Percentiles rank a stretch among this genome's conserved stretches.
Conservation (phyloP, 2,113 vertebrate species). For the Zapornia atra region DNA sequence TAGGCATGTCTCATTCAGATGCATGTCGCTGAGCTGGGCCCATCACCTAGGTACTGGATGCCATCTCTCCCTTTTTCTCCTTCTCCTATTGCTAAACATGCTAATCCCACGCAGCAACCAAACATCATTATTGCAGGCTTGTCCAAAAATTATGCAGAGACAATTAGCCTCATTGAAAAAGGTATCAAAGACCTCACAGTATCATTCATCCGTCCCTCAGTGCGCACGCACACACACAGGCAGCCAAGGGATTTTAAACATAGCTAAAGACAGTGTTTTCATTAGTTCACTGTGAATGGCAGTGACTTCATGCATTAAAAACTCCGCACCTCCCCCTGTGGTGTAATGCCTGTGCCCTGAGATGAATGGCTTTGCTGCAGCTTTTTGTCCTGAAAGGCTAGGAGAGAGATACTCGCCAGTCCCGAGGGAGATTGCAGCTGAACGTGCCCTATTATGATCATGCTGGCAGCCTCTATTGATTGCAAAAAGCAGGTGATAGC, state of each 20-base stretch:
- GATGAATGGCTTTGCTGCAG: conserved; percentile 54
- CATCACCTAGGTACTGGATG: conserved; percentile 63
- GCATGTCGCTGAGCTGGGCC: conserved; percentile 22
- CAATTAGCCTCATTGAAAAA: conserved; percentile 68
- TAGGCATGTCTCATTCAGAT: conserved; percentile 64
- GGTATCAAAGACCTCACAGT: conserved; percentile 65
- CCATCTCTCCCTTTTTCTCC: conserved; percentile 51
- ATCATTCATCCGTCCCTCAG: conserved; percentile 49
- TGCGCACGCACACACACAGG: conserved; percentile 2
- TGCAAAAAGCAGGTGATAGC: conserved; percentile 6
- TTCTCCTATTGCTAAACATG: conserved; percentile 50
- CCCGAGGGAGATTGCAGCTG: background rate
- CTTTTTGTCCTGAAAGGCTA: conserved; percentile 48
- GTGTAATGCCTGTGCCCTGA: conserved; percentile 21
- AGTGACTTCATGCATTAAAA: conserved; percentile 70
- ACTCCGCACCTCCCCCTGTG: conserved; percentile 44
- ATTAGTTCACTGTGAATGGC: conserved; percentile 34
- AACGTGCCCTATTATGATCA: background rate
- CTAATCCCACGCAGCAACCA: conserved; percentile 47
- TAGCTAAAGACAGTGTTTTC: conserved; percentile 63
- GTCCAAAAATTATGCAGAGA: conserved; percentile 65
- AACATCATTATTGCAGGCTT: conserved; percentile 38
- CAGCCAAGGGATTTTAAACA: conserved; percentile 51
- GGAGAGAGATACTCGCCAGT: background rate
- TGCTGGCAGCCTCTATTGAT: background rate